Conservation (phyloP, 2,113 vertebrate genomes). For the Rhinolophus sinicus region DNA sequence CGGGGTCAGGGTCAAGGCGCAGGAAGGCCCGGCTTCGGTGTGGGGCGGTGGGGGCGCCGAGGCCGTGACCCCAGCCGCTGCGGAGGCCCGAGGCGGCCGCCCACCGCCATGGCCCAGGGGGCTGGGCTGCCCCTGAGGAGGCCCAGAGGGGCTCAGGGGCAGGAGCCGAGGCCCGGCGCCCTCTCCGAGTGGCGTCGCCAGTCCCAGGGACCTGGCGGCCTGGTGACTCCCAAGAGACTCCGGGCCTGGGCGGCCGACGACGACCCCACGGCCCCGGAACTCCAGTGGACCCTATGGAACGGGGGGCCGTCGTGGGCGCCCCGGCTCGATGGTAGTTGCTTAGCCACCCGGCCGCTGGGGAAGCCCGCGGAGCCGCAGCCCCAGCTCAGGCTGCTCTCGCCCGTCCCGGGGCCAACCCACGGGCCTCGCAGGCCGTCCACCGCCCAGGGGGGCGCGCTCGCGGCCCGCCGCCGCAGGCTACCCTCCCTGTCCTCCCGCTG, state of each 20-base stretch:
- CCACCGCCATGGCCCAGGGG: background rate
- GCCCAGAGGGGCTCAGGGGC: background rate
- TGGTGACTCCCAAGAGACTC: background rate
- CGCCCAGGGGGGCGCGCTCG: too few species aligned
- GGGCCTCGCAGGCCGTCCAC: background rate
- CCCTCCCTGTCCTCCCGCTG: background rate
- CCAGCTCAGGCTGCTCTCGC: background rate
- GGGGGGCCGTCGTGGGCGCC: background rate
- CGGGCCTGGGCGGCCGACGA: background rate
- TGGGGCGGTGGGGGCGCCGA: too few species aligned
- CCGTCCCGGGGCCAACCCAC: background rate
- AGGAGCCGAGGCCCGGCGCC: background rate
- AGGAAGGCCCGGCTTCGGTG: background rate
- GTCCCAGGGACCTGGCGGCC: background rate
- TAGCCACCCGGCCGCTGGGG: background rate
- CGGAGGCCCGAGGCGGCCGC: background rate
- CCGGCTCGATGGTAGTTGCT: background rate
- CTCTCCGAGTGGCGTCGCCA: background rate
- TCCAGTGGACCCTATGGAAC: background rate
- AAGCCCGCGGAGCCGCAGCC: background rate
- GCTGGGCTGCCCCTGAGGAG: accelerated
- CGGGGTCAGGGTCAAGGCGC: background rate
- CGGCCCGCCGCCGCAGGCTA: background rate
- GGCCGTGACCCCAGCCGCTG: background rate
- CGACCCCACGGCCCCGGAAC: background rate